Conservation (phyloP, 2,888 invertebrate genomes). For the Cantharis nigra region DNA sequence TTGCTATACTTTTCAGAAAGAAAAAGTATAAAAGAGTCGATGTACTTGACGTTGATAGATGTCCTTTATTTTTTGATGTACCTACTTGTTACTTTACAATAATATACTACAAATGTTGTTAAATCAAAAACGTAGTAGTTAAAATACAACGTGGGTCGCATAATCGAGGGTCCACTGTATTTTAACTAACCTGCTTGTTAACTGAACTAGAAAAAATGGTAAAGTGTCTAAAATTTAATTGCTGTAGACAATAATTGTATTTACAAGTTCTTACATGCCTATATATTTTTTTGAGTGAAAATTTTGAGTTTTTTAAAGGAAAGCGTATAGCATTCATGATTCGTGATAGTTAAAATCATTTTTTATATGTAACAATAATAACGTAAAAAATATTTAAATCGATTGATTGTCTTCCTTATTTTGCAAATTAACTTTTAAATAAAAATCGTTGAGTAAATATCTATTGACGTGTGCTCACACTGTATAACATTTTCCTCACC, state of each 20-base stretch:
- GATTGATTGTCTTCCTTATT: not conserved
- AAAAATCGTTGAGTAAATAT: not conserved
- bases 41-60: not conserved
- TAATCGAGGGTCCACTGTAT: not conserved
- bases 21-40: not conserved
- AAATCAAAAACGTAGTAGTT: not conserved
- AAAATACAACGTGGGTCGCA: not conserved
- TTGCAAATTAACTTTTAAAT: not conserved
- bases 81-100: not conserved
- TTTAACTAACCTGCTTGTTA: not conserved
- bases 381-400: not conserved
- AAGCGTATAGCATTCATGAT: constrained; percentile 2
- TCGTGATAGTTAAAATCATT: not conserved
- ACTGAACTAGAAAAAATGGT: not conserved
- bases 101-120: not conserved
- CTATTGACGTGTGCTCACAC: not conserved
- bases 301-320: not conserved
- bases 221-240: not conserved
- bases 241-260: constrained; percentile 3
- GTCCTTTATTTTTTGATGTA: constrained; percentile 1
- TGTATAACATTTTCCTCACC: not conserved
- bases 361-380: not conserved
- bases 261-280: not conserved
- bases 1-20: not conserved
- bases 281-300: not conserved